These are phyloP conservation scores for Echinometra lucunter DNA, from an alignment of 53 echinoderm and acorn worm species.

Conservation along the genomic window DNA sequence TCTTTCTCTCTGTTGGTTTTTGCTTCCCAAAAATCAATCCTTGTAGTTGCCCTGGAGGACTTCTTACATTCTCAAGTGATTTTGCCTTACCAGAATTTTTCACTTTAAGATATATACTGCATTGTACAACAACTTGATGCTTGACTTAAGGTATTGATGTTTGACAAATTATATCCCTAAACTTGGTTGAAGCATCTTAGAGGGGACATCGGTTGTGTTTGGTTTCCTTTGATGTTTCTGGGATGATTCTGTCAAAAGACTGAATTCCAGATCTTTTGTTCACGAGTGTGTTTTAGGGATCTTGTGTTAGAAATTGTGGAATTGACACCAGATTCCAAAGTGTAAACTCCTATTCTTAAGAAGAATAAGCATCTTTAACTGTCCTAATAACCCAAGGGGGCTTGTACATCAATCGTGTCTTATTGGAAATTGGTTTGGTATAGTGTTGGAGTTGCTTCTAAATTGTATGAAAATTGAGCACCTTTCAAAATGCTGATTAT, in stretches of 20 bases:
- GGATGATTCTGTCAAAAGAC: neutral
- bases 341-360: neutral
- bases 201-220: neutral
- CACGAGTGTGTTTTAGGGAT: neutral
- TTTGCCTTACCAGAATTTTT: neutral
- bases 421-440: neutral
- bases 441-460: neutral
- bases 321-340: conserved; percentile 13
- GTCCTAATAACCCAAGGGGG: neutral
- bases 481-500: neutral
- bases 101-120: neutral
- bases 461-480: neutral
- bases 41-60: neutral
- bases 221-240: neutral
- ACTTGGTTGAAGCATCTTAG: neutral
- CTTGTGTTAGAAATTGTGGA: neutral
- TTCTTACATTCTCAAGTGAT: neutral
- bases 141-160: conserved; percentile 2
- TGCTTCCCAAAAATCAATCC: neutral
- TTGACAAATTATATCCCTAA: neutral
- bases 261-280: conserved; percentile 13
- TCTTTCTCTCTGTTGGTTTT: neutral
- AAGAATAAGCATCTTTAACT: neutral
- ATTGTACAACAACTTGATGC: neutral
- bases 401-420: neutral